Evolutionary conservation across 1,140 invertebrate species (phyloP), one percentile per base, ranked within the genome.

Genomic region (Vanessa tameamea): DNA sequence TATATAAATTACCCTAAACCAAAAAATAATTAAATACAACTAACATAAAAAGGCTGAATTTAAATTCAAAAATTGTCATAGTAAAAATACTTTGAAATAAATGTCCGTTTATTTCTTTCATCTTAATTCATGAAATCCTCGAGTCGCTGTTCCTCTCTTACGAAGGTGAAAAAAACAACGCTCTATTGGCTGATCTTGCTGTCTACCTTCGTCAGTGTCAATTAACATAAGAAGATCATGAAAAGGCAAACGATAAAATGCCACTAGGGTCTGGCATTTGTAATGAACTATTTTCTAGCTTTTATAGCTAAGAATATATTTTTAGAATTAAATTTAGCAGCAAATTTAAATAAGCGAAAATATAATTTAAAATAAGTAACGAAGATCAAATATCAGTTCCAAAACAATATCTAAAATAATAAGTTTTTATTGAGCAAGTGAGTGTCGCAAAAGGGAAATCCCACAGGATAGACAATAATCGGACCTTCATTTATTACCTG

Each of bases 181-280:
- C 43, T 66, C 70, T 70, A 70, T 75, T 70, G 65, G 65, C 61
- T 69, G 43, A 51, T 70, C 70, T 68, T 76, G 64, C 55, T 72
- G 68, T 69, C 73, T 66, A 84, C 86, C 86, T 85, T 83, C 84
- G 84, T 87, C 86, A 86, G 75, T 84, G 86, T 87, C 86, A 86
- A 87, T 87, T 85, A 87, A 78, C 69, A 75, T 61, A 73, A 78
- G 73, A 72, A 78, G 69, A 79, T 73, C 64, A 64, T 67, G 74
- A 72, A 80, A 75, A 70, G 61, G 51, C 67, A 70, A 23, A 69
- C 47, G 20, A 26, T 64, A 75, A 75, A 66, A 69, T 43, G 47
- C 51, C 68, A 57, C 20, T 66, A 16, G 16, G 47, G 43, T 20
- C 57, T n/a, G 66, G 31, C 47, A 23, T 37, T 75, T 75, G 66